Evolutionary conservation across 2,113 vertebrate genomes (phyloP).

Genomic region (Microtus richardsoni): DNA sequence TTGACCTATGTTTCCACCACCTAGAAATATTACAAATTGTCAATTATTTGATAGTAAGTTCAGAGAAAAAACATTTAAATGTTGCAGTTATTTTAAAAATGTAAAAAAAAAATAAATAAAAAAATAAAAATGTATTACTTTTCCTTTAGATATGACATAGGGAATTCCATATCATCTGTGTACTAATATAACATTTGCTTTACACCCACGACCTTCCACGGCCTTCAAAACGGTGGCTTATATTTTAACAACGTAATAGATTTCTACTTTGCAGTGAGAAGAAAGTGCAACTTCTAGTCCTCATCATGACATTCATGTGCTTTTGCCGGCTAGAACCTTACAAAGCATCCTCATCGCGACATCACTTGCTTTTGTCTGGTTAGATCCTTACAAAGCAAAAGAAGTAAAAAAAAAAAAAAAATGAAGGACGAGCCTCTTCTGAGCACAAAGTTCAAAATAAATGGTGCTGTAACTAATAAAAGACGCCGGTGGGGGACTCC

Average conservation of each 20-base stretch:
- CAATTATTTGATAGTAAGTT: slow-evolving; percentile 79
- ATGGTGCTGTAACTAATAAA: slow-evolving; percentile 79
- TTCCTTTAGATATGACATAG: slow-evolving; percentile 73
- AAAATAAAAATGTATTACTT: slow-evolving; percentile 81
- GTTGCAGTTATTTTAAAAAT: slow-evolving; percentile 78
- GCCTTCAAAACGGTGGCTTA: slow-evolving; percentile 76
- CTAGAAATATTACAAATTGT: slow-evolving; percentile 78
- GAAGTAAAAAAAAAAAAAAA: background rate
- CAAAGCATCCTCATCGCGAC: slow-evolving; percentile 59
- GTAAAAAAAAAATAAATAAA: no score
- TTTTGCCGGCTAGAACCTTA: slow-evolving; percentile 57
- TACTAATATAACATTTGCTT: slow-evolving; percentile 68
- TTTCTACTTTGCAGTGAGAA: slow-evolving; percentile 69
- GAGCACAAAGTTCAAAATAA: slow-evolving; percentile 82
- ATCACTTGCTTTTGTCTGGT: slow-evolving; percentile 35
- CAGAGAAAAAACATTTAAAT: slow-evolving; percentile 67
- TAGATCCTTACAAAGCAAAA: slow-evolving; percentile 57
- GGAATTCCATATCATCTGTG: slow-evolving; percentile 58
- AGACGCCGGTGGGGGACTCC: slow-evolving; percentile 67
- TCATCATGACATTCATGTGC: slow-evolving; percentile 46
- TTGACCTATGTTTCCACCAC: slow-evolving; percentile 79
- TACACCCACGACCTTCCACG: slow-evolving; percentile 59
- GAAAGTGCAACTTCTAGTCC: slow-evolving; percentile 75
- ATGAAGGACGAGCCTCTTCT: slow-evolving; percentile 57
- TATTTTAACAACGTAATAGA: slow-evolving; percentile 69